These are phyloP conservation scores for Allobates femoralis DNA, from an alignment of 2,797 vertebrate species.

Conservation along the genomic window DNA sequence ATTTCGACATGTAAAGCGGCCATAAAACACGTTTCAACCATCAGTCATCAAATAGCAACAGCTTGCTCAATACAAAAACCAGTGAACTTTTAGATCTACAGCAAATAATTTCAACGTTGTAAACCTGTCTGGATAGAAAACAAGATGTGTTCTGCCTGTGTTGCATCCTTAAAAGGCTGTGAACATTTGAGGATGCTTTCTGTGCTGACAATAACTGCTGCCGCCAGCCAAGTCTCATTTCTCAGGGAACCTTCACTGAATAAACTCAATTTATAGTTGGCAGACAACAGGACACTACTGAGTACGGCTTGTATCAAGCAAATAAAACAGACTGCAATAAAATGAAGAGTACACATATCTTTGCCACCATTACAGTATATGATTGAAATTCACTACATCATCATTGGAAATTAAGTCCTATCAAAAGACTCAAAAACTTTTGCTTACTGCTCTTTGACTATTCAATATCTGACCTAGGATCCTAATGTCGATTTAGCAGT, in stretches of 20 bases:
- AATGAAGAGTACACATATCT: neutral
- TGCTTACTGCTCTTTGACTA: neutral
- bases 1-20: too few species aligned
- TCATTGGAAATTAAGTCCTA: neutral
- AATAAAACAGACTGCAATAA: neutral
- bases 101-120: conserved; percentile 61
- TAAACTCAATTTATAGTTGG: neutral
- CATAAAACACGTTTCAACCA: too few species aligned
- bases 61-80: neutral
- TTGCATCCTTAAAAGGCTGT: conserved; percentile 68
- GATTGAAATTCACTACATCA: neutral
- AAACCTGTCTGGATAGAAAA: conserved; percentile 13
- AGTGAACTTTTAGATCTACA: conserved; percentile 68
- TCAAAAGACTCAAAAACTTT: neutral
- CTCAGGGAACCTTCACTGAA: conserved; percentile 1
- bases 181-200: conserved; percentile 56
- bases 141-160: conserved; percentile 38
- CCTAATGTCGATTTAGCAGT: neutral
- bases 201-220: neutral
- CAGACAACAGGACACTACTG: neutral
- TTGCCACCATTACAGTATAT: neutral
- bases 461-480: neutral
- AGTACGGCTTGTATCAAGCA: neutral
- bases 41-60: neutral
- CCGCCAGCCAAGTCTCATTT: neutral